Base-by-base conservation (phyloP, 2,113 vertebrate species). In the Thunnus maccoyii region DNA sequence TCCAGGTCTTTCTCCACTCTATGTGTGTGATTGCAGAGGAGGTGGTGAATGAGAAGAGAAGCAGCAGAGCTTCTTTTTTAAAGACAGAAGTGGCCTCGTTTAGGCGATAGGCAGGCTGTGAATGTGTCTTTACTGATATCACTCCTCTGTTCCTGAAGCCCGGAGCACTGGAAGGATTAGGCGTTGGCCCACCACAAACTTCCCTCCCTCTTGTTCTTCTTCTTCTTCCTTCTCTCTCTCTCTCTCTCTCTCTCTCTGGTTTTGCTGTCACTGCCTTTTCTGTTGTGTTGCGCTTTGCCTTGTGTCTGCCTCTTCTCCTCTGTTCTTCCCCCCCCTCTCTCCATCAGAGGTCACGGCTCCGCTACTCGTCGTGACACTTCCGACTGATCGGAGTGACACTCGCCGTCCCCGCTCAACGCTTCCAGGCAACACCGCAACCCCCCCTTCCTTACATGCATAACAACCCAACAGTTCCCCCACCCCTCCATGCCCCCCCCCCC, bases 81-180 rank as follows among this genome's bases (percentile, higher is more conserved):
- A 63, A 78, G 62, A 62, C 67, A 76, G 80, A 89, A 86, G 73
- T 74, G 82, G 83, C 83, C 89, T 91, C 82, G 73, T 91, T 90
- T 85, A 71, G 74, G 74, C 44, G 50, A 83, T 82, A 86, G 76
- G 41, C 78, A 86, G 84, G 64, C 80, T 61, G 78, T 32, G 78
- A 84, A 60, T 86, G 77, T 86, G 81, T 87, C 82, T 88, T 87
- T 76, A 52, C 80, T 82, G 86, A 90, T 86, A 86, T 90, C 81
- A 17, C 63, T 90, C 76, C 78, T 73, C 82, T 84, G 65, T 70
- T 85, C 27, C 71, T 18, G 72, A 85, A 63, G 79, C 79, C 80
- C 32, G 27, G 50, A 86, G 85, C 72, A 4, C 67, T 70, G 72
- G 77, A 66, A 74, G 77, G 80, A 72, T 89, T 72, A 81, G 81